Evolutionary conservation across 2,113 vertebrate genomes (phyloP).

Genomic region (Zeus faber): DNA sequence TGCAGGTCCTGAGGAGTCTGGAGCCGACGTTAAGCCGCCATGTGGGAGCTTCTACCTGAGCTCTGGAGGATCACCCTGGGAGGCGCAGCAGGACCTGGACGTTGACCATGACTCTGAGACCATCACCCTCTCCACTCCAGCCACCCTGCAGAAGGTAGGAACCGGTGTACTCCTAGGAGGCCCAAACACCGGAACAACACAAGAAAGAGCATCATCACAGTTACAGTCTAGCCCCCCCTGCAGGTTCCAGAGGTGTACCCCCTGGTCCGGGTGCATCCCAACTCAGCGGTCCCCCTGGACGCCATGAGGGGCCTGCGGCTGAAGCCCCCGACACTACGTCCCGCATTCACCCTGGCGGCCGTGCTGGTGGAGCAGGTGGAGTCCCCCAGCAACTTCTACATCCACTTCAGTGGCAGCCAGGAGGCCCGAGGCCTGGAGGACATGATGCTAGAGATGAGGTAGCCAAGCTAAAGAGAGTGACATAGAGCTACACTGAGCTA

Average conservation of each 20-base stretch:
- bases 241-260: conserved; percentile 60
- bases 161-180: too few species aligned
- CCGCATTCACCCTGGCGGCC: conserved; percentile 69
- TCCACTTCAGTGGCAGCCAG: conserved; percentile 74
- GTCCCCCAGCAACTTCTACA: conserved; percentile 86
- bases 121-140: neutral
- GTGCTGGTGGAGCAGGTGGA: conserved; percentile 79
- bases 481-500: too few species aligned
- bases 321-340: conserved; percentile 63
- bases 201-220: too few species aligned
- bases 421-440: conserved; percentile 77
- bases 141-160: too few species aligned
- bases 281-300: conserved; percentile 78
- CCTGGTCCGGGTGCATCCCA: conserved; percentile 22
- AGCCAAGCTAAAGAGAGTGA: too few species aligned
- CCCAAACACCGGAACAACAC: too few species aligned
- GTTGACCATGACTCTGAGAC: conserved; percentile 5
- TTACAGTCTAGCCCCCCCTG: neutral
- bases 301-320: conserved; percentile 77
- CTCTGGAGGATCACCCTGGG: conserved; percentile 53
- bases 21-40: conserved; percentile 6
- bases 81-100: conserved; percentile 16
- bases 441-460: conserved; percentile 96
- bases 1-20: neutral
- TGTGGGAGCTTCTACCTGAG: conserved; percentile 29